Base-by-base conservation (phyloP, 2,113 vertebrate species). In the Elephas maximus region DNA sequence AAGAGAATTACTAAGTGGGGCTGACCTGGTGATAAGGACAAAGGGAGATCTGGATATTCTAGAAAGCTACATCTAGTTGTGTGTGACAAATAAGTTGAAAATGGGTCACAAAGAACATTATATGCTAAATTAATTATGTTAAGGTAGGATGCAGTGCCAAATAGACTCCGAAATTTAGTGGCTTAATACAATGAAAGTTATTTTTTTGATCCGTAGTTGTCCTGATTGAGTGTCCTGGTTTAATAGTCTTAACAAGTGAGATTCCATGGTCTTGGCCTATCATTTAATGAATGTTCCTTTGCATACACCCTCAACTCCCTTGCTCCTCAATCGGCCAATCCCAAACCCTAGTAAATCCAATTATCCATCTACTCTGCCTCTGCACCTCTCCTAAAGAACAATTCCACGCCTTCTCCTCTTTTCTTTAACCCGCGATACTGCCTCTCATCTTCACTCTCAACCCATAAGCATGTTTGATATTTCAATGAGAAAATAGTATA, bases 131-230 rank as follows among this genome's bases (percentile, higher is more conserved):
- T 96, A 65, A 65, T 76, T 92, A 37, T 67, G 24, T 77, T 69
- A 73, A 2, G 17, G 78, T 89, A 79, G 77, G 65, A 65, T 51
- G n/a, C 20, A 37, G 23, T 63, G 53, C 15, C 26, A 74, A 44
- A 82, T 10, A 57, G 37, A 82, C 2, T 8, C 30, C 30, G 45
- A 71, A 85, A 14, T 33, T 85, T 37, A 90, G 30, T 81, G n/a
- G 28, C 33, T 97, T 91, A 12, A 74, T 94, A 51, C 78, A 87
- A 93, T 37, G 44, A 44, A 73, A 62, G 26, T 65, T 67, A 88
- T 45, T 57, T 88, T 86, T 24, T 79, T 74, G 18, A 33, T 41
- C 86, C 63, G 20, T 30, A n/a, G 62, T 51, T 88, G 20, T 74
- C 48, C 30, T 63, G n/a, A 23, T 73, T 67, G n/a, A 2, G 26